phyloP scores from a whole-genome alignment of 2,888 invertebrate genomes.

The Perdita meconis region DNA sequence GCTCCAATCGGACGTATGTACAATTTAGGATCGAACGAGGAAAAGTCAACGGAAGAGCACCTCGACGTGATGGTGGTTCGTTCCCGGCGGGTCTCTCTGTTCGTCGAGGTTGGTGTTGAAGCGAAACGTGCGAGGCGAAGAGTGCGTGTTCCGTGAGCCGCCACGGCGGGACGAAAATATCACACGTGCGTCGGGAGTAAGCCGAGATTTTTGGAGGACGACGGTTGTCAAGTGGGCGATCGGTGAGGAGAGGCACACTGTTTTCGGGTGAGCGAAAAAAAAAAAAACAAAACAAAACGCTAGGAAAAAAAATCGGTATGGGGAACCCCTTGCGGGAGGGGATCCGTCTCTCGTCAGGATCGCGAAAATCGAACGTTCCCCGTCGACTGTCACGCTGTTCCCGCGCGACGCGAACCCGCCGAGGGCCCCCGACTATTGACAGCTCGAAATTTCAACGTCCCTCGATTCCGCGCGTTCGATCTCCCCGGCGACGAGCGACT shows the following conservation, averaged over 20 bases:
- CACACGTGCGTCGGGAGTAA: constrained; percentile 76
- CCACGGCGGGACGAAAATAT: constrained; percentile 76
- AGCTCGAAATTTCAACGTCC: constrained; percentile 34
- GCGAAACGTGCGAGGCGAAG: constrained; percentile 51
- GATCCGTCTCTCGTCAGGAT: not conserved
- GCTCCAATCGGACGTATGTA: constrained; percentile 9
- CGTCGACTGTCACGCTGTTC: constrained; percentile 27
- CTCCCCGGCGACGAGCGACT: constrained; percentile 36
- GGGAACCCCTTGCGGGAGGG: too few species aligned
- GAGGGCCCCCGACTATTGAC: constrained; percentile 35
- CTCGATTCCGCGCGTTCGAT: constrained; percentile 31
- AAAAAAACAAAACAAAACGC: constrained; percentile 36
- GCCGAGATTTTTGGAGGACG: constrained; percentile 66
- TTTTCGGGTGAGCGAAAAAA: constrained; percentile 62
- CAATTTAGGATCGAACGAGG: constrained; percentile 8
- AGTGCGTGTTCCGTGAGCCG: constrained; percentile 72
- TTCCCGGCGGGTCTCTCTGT: constrained; percentile 16
- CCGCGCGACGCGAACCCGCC: constrained; percentile 4
- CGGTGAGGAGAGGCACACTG: constrained; percentile 49
- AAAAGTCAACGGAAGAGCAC: not conserved
- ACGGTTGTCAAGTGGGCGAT: constrained; percentile 62
- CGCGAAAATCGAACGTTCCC: constrained; percentile 31
- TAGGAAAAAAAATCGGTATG: constrained; percentile 31
- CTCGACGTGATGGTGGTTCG: constrained; percentile 12
- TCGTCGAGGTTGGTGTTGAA: constrained; percentile 43